Evolutionary conservation across 1,140 invertebrate species (phyloP).

Genomic region (Drosophila kanapiae): DNA sequence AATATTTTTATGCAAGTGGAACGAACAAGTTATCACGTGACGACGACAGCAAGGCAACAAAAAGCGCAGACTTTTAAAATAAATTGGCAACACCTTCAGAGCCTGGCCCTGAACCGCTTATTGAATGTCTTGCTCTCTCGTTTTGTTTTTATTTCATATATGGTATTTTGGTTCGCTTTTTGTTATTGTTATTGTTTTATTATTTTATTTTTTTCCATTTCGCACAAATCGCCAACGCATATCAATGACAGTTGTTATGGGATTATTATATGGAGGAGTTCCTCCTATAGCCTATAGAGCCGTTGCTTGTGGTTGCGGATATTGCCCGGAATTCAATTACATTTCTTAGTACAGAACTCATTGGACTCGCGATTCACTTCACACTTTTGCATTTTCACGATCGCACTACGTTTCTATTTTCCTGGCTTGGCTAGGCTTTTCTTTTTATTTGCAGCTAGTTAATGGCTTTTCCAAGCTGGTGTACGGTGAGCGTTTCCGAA

Average conservation of each 20-base stretch:
- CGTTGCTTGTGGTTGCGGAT: constrained; percentile 29
- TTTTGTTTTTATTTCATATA: constrained; percentile 30
- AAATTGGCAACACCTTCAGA: constrained; percentile 79
- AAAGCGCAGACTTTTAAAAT: constrained; percentile 68
- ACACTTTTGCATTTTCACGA: constrained; percentile 36
- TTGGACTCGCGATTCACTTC: constrained; percentile 41
- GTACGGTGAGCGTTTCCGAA: constrained; percentile 33
- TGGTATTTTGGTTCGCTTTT: constrained; percentile 21
- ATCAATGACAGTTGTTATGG: constrained; percentile 39
- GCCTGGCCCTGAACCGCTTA: constrained; percentile 78
- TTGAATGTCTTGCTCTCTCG: constrained; percentile 62
- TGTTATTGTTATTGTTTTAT: constrained; percentile 15
- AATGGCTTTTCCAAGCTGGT: background rate
- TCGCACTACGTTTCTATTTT: constrained; percentile 35
- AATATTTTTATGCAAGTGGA: constrained; percentile 67
- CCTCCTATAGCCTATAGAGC: background rate
- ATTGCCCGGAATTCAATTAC: constrained; percentile 45
- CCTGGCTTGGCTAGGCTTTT: constrained; percentile 1
- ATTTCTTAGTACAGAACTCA: constrained; percentile 42
- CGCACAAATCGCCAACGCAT: constrained; percentile 37
- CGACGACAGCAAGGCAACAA: constrained; percentile 41
- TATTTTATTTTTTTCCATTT: constrained; percentile 23
- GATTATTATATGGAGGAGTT: constrained; percentile 7
- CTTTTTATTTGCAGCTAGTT: constrained; percentile 15
- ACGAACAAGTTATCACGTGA: constrained; percentile 78